Base-by-base conservation (phyloP, 2,113 vertebrate genomes). In the Sinocyclocheilus rhinocerous region DNA sequence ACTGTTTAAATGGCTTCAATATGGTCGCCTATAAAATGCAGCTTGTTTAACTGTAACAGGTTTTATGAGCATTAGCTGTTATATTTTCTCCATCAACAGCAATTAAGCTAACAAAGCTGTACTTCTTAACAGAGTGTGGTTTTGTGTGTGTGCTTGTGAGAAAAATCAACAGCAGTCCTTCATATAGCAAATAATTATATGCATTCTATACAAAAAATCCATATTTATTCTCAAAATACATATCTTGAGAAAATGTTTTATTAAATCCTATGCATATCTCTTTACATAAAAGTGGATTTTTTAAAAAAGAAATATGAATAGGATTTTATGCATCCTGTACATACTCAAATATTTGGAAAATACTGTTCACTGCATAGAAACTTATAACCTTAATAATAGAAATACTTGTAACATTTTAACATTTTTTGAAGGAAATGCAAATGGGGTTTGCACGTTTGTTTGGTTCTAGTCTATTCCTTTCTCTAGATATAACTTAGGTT, bases 1-100 rank as follows among this genome's bases (percentile, higher is more conserved):
- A 4, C 76, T 76, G 24, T 87, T 77, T 69, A 88, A 90, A 91
- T 90, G 76, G 84, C 36, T 91, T 91, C 89, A 91, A 83, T 84
- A 88, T 88, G 86, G 85, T 82, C 65, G 80, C 85, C 83, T 84
- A 82, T 91, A 91, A 88, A 90, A 72, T 16, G 8, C 76, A 79
- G 55, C 87, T 76, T 88, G 85, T 90, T 87, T 86, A 84, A 88
- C 72, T 85, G 84, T 89, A 85, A 89, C 63, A 57, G 42, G 73
- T 87, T 90, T 89, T 88, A 90, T 84, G 78, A 87, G 90, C 88
- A 81, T 76, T 76, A 63, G 83, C 84, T 55, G 13, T 88, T 84
- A 89, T 86, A 88, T 81, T 83, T 85, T 83, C 42, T 82, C 69
- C 61, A 91, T 89, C 80, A 78, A 61, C 48, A 70, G 83, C 77